Conservation (phyloP, 1,140 invertebrate species). For the Pentalonia nigronervosa region DNA sequence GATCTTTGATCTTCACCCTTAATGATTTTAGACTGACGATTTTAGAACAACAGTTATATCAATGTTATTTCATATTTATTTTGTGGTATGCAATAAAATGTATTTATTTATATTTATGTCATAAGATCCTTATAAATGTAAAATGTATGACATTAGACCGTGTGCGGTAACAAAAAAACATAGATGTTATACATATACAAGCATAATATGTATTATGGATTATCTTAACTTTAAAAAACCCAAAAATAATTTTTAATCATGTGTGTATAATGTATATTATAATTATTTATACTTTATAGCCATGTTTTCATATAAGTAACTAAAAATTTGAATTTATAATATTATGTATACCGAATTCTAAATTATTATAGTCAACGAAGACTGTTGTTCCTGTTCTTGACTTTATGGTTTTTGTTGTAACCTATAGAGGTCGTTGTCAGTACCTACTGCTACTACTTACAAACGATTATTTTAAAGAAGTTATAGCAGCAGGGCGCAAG, state of each 20-base stretch:
- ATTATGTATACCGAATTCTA: not conserved
- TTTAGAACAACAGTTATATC: not conserved
- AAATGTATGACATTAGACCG: no score
- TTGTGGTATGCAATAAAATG: not conserved
- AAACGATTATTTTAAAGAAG: not conserved
- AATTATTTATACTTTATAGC: no score
- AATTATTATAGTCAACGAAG: not conserved
- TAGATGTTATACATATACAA: no score
- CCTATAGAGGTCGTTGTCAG: slow-evolving; percentile 14
- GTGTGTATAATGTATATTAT: not conserved
- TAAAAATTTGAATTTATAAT: not conserved
- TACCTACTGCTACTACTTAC: not conserved
- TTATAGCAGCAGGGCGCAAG: not conserved
- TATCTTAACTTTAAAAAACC: not conserved
- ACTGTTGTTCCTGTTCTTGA: not conserved
- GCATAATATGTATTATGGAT: not conserved
- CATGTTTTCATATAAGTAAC: not conserved
- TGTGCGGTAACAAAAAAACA: no score
- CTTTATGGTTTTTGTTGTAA: not conserved
- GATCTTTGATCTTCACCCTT: no score
- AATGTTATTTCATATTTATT: not conserved
- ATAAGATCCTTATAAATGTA: no score
- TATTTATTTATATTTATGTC: no score
- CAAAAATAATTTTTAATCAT: not conserved
- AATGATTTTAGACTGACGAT: not conserved